Evolutionary conservation across 1,140 invertebrate genomes (phyloP).

Genomic region (Oedothorax gibbosus): DNA sequence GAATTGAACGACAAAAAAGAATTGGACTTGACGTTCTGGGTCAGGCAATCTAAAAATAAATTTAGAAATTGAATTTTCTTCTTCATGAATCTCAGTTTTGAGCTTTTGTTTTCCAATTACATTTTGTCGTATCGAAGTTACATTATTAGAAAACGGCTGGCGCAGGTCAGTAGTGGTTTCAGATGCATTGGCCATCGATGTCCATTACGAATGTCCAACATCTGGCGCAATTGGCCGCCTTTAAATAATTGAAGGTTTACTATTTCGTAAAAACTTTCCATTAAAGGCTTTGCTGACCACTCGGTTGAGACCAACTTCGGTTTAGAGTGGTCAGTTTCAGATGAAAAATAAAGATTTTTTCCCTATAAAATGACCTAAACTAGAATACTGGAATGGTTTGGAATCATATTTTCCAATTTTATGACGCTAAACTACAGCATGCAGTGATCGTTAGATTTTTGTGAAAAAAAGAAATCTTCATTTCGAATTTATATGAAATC

Average conservation of each 20-base stretch:
- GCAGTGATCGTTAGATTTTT: too few relatives aligned
- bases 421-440: too few relatives aligned
- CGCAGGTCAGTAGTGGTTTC: slow-evolving; percentile 15
- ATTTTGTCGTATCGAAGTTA: slow-evolving; percentile 26
- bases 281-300: slow-evolving; percentile 16
- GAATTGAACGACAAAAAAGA: not conserved
- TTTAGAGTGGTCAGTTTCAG: too few relatives aligned
- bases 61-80: slow-evolving; percentile 59
- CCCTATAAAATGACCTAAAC: too few relatives aligned
- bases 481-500: too few relatives aligned
- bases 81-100: slow-evolving; percentile 51
- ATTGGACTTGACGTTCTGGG: slow-evolving; percentile 35
- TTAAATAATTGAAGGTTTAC: slow-evolving; percentile 55
- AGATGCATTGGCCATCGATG: slow-evolving; percentile 48
- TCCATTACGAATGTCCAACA: slow-evolving; percentile 52
- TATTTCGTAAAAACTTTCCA: slow-evolving; percentile 35
- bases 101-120: slow-evolving; percentile 54
- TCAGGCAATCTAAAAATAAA: slow-evolving; percentile 50
- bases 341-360: too few relatives aligned
- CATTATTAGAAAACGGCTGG: slow-evolving; percentile 32
- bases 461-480: too few relatives aligned
- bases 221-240: slow-evolving; percentile 39
- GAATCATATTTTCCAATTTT: too few relatives aligned
- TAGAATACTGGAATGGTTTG: too few relatives aligned
- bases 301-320: too few relatives aligned